Conservation (phyloP, 1,140 invertebrate genomes). For the Diachasma alloeum region DNA sequence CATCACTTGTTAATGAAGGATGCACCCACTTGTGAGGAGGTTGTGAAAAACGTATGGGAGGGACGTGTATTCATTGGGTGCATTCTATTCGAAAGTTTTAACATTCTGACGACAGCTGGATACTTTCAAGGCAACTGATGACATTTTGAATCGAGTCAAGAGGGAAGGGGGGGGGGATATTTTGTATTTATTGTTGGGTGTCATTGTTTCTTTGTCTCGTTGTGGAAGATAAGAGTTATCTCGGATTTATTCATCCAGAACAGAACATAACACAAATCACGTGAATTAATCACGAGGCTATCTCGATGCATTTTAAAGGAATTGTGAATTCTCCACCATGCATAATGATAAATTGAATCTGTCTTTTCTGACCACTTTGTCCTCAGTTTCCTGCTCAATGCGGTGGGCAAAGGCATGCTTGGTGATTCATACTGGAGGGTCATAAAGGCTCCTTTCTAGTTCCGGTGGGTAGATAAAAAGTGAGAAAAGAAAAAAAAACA, state of each 20-base stretch:
- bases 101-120: constrained; percentile 4
- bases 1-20: not conserved
- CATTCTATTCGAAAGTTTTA: constrained; percentile 9
- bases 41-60: not conserved
- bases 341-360: not conserved
- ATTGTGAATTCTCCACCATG: not conserved
- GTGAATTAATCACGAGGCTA: not conserved
- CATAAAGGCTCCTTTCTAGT: not conserved
- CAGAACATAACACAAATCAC: not conserved
- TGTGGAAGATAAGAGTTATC: not conserved
- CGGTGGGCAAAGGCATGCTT: not conserved
- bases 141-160: not conserved
- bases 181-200: not conserved
- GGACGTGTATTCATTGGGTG: not conserved
- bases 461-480: not conserved
- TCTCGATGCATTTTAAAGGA: not conserved
- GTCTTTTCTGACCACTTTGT: not conserved
- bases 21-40: no score
- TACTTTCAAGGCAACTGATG: constrained; percentile 4
- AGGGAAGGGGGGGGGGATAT: not conserved
- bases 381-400: not conserved
- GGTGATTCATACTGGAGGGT: not conserved
- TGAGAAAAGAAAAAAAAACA: not conserved
- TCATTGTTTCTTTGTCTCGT: not conserved
- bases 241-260: not conserved